phyloP scores from a whole-genome alignment of 37 sponge, comb jelly and placozoan species.

The Cladorhizidae sp. region DNA sequence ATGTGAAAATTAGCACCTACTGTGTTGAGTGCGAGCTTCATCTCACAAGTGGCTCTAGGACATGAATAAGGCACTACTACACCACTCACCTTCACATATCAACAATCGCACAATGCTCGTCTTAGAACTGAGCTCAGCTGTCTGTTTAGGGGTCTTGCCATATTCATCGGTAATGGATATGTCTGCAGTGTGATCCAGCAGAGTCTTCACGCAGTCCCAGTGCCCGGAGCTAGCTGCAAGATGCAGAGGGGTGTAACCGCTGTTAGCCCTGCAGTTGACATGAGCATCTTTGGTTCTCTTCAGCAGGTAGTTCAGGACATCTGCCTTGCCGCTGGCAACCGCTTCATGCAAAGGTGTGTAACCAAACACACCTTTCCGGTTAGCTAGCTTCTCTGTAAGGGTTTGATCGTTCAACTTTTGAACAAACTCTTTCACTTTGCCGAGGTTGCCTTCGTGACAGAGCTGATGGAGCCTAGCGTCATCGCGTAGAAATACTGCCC shows the following conservation, averaged over 20 bases:
- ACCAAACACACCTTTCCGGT: constrained; percentile 78
- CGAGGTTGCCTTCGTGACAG: constrained; percentile 64
- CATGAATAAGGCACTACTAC: no score
- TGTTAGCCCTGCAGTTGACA: constrained; percentile 77
- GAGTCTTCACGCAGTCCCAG: constrained; percentile 55
- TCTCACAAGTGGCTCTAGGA: no score
- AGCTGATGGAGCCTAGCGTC: constrained; percentile 60
- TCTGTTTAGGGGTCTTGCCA: constrained; percentile 79
- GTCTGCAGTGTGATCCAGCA: constrained; percentile 65
- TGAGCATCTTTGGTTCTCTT: constrained; percentile 31
- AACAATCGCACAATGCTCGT: constrained; percentile 44
- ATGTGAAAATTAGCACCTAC: no score
- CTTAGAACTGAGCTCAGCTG: constrained; percentile 72
- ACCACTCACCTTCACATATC: constrained; percentile 48
- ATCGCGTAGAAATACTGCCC: constrained; percentile 31
- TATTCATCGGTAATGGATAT: constrained; percentile 65
- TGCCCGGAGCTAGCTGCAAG: constrained; percentile 79
- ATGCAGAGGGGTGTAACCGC: constrained; percentile 85
- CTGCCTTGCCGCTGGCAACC: constrained; percentile 47
- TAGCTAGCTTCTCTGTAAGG: constrained; percentile 38
- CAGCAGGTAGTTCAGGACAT: constrained; percentile 60
- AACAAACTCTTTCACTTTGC: constrained; percentile 53
- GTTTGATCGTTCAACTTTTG: constrained; percentile 10
- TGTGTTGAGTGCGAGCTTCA: no score
- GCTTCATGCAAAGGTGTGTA: constrained; percentile 91